These are phyloP conservation scores for Tetramorium bicarinatum DNA, from an alignment of 2,888 invertebrate species.

Conservation along the genomic window DNA sequence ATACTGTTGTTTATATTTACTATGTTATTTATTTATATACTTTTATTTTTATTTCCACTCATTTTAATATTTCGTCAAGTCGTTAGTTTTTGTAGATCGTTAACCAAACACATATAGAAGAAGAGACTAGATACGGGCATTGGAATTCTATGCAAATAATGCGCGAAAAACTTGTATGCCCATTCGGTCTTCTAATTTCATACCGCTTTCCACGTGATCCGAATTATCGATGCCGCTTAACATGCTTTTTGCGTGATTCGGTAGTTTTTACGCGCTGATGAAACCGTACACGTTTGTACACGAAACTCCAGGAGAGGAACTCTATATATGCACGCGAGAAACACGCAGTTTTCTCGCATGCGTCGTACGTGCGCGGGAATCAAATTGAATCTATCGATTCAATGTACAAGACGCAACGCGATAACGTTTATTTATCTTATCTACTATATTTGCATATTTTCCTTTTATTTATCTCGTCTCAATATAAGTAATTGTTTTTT, in stretches of 20 bases:
- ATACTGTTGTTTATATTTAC: not conserved
- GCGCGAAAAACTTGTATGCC: not conserved
- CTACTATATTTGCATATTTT: not conserved
- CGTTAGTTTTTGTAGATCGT: not conserved
- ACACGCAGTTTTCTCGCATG: conserved; percentile 10
- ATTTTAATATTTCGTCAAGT: not conserved
- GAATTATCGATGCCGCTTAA: conserved; percentile 17
- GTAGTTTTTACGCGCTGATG: conserved; percentile 3
- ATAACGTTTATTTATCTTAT: conserved; percentile 10
- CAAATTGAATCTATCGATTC: conserved; percentile 43
- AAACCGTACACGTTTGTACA: conserved; percentile 48
- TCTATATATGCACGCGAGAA: conserved; percentile 41
- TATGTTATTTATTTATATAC: not conserved
- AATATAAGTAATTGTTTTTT: not conserved
- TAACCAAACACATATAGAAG: not conserved
- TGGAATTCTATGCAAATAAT: not conserved
- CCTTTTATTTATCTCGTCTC: not conserved
- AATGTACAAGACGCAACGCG: not conserved
- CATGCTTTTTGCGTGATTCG: conserved; percentile 35
- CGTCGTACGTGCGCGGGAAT: conserved; percentile 38
- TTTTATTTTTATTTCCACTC: not conserved
- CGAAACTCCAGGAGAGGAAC: conserved; percentile 28
- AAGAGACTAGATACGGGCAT: not conserved
- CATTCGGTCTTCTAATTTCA: not conserved
- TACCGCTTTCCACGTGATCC: not conserved